phyloP scores from a whole-genome alignment of 2,113 vertebrate genomes.

The Vulpes vulpes region DNA sequence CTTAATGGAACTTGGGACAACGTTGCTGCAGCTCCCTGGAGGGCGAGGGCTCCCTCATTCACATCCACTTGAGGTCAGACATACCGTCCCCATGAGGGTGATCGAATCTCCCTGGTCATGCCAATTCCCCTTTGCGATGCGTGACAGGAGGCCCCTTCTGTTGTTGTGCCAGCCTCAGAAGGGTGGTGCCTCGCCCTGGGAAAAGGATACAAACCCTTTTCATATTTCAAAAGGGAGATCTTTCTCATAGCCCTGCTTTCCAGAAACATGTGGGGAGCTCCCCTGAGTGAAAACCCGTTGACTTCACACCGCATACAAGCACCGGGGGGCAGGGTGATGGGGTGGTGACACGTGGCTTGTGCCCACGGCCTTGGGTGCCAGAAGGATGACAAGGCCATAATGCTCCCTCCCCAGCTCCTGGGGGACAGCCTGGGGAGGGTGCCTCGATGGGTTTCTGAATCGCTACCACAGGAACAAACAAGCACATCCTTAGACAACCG shows the following conservation, averaged over 20 bases:
- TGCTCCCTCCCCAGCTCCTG: neutral
- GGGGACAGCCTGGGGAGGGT: neutral
- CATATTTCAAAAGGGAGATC: neutral
- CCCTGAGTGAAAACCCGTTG: neutral
- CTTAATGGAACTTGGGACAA: neutral
- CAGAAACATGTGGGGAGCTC: neutral
- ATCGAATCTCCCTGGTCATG: neutral
- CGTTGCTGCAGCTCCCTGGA: neutral
- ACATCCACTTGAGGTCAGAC: neutral
- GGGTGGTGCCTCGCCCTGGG: neutral
- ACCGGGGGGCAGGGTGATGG: neutral
- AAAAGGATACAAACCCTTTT: neutral
- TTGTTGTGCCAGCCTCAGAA: neutral
- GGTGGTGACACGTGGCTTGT: neutral
- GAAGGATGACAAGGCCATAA: neutral
- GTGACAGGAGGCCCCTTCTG: neutral
- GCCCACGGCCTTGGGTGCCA: neutral
- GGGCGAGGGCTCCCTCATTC: neutral
- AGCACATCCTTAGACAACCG: slow-evolving; percentile 55
- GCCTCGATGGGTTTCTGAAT: slow-evolving; percentile 47
- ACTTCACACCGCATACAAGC: neutral
- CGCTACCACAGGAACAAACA: slow-evolving; percentile 52
- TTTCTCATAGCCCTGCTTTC: neutral
- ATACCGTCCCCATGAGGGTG: neutral
- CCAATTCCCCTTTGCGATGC: neutral